Evolutionary conservation across 2,113 vertebrate genomes (phyloP).

Genomic region (Dromas ardeola): DNA sequence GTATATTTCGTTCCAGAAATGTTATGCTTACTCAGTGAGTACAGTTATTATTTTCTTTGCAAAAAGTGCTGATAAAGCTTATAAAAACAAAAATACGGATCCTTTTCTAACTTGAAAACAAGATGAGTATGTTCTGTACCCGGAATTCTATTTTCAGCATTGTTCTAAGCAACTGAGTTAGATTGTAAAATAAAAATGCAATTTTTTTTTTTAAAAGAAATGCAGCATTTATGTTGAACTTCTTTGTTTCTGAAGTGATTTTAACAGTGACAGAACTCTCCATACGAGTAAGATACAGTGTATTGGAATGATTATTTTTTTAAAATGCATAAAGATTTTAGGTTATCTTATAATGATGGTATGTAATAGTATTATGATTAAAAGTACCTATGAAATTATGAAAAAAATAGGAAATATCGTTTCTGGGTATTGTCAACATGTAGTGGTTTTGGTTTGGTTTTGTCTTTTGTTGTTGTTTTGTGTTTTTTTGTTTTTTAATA

Average conservation of each 20-base stretch:
- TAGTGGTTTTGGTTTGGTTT: not conserved
- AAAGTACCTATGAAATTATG: not conserved
- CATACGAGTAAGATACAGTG: not conserved
- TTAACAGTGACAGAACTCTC: not conserved
- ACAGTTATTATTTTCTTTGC: constrained; percentile 12
- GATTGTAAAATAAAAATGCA: not conserved
- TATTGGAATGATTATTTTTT: not conserved
- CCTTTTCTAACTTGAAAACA: constrained; percentile 8
- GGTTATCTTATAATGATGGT: not conserved
- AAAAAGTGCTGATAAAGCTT: constrained; percentile 37
- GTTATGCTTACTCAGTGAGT: not conserved
- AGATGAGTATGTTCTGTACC: constrained; percentile 3
- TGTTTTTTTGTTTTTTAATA: fast-evolving
- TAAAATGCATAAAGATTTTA: not conserved
- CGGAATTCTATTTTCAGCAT: not conserved
- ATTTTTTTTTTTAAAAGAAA: not conserved
- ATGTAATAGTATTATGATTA: not conserved
- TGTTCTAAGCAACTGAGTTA: not conserved
- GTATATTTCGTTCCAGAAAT: constrained; percentile 14
- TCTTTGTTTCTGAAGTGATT: not conserved
- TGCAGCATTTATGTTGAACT: not conserved
- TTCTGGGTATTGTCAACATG: not conserved
- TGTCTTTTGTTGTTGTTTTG: not conserved
- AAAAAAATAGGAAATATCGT: not conserved
- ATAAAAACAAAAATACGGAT: not conserved